Evolutionary conservation across 2,113 vertebrate genomes (phyloP).

Genomic region (Notarius quadriscutis): DNA sequence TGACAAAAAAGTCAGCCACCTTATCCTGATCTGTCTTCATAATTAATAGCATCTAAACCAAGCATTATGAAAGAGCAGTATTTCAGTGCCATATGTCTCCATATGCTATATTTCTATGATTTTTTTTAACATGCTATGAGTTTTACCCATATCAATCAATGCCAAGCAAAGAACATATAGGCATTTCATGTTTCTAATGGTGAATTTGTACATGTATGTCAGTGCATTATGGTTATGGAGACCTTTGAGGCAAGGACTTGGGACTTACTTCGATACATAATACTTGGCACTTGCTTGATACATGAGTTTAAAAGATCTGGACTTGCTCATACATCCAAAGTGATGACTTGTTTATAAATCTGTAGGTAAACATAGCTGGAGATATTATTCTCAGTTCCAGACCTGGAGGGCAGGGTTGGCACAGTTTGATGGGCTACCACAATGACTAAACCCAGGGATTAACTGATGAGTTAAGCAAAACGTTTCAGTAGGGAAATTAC

Average conservation of each 20-base stretch:
- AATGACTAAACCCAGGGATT: not conserved
- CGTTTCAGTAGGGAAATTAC: not conserved
- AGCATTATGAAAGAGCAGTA: not conserved
- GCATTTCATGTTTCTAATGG: not conserved
- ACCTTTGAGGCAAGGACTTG: not conserved
- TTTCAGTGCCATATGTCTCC: not conserved
- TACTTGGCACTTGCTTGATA: not conserved
- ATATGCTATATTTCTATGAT: not conserved
- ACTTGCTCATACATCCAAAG: not conserved
- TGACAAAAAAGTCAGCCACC: not conserved
- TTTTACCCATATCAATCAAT: not conserved
- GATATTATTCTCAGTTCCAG: slow-evolving; percentile 1
- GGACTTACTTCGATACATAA: not conserved
- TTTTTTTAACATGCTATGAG: not conserved
- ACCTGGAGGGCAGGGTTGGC: not conserved
- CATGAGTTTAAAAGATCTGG: not conserved
- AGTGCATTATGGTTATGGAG: not conserved
- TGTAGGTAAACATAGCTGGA: not conserved
- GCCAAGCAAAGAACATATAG: no score
- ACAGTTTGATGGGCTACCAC: not conserved
- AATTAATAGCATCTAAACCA: not conserved
- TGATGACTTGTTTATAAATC: not conserved
- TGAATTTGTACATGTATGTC: not conserved
- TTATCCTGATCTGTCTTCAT: not conserved
- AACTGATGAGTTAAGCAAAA: not conserved